Evolutionary conservation across 2,113 vertebrate species (phyloP).

Genomic region (Mormoops blainvillei): DNA sequence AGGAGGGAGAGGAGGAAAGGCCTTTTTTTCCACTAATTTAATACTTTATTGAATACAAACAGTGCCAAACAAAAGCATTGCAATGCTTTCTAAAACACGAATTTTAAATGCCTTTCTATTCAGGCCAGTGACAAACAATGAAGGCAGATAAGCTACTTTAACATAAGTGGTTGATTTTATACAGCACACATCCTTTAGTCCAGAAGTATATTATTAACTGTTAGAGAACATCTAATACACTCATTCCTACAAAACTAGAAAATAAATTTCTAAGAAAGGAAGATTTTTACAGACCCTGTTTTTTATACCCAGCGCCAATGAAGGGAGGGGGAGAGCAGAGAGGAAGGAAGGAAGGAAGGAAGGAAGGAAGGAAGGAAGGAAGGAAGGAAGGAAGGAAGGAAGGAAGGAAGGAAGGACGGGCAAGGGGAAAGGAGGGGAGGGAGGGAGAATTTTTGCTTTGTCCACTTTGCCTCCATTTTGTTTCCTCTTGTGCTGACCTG

Average conservation of each 20-base stretch:
- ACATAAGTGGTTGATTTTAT: slow-evolving; percentile 97
- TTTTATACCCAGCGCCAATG: slow-evolving; percentile 90
- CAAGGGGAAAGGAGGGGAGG: accelerated
- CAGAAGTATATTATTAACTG: slow-evolving; percentile 98
- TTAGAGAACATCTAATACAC: slow-evolving; percentile 94
- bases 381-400: accelerated
- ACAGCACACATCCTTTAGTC: slow-evolving; percentile 97
- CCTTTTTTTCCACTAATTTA: slow-evolving; percentile 76
- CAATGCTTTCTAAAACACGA: slow-evolving; percentile 80
- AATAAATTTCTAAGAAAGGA: slow-evolving; percentile 93
- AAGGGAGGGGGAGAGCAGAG: neutral
- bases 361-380: accelerated
- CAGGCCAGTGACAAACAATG: slow-evolving; percentile 83
- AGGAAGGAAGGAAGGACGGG: too few relatives aligned
- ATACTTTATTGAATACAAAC: slow-evolving; percentile 89
- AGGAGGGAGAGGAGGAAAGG: too few relatives aligned
- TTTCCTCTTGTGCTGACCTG: neutral
- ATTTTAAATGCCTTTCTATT: slow-evolving; percentile 84
- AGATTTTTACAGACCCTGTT: slow-evolving; percentile 92
- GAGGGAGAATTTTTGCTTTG: neutral
- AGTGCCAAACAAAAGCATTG: slow-evolving; percentile 84
- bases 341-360: neutral
- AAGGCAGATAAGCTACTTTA: slow-evolving; percentile 93
- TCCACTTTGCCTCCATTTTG: neutral
- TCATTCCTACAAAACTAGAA: slow-evolving; percentile 89